Evolutionary conservation across 2,113 vertebrate genomes (phyloP), one percentile per base, ranked within the genome.

Genomic region (Ammodytes marinus): DNA sequence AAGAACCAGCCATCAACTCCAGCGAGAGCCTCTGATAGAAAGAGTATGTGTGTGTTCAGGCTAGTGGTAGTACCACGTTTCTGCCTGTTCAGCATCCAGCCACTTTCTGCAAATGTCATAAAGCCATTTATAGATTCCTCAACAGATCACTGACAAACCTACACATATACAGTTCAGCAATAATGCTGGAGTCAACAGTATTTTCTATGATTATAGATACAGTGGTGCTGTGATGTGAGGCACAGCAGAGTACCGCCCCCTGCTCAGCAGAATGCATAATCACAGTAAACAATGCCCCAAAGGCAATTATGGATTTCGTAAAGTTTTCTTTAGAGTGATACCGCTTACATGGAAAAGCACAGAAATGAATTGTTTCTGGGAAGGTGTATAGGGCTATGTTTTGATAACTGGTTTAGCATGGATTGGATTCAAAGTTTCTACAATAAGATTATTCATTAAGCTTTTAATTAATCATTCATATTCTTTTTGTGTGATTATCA

Each of bases 181-280:
- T 77, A 88, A 65, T 37, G 66, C 82, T 65, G 9, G 0, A 71
- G 82, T 86, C 69, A 70, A 84, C 86, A 65, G 60, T 82, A 69
- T 85, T 80, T 74, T 70, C 72, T 72, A 72, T 82, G 74, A 85
- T 85, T 83, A 83, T 65, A 81, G 52, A 43, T 82, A 75, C 37
- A 19, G 50, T 11, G 45, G 14, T 46, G 54, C 75, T 71, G 79
- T 85, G 80, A 86, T 83, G 72, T 58, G 86, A 79, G 69, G 79
- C 49, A 17, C 58, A 75, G 71, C 65, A 64, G 80, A 86, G 77
- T 49, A 71, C 59, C 45, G 43, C 83, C 79, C 61, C 78, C 54
- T 77, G 75, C 79, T 70, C 67, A 70, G 57, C 86, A 88, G 78
- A 81, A 89, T 78, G 79, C 57, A 77, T 82, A 90, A 91, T 90